A percentile compares a stretch with the other conserved stretches of the same genome.
phyloP scores from a whole-genome alignment of 2,113 vertebrate genomes.

The Neoarius graeffei region DNA sequence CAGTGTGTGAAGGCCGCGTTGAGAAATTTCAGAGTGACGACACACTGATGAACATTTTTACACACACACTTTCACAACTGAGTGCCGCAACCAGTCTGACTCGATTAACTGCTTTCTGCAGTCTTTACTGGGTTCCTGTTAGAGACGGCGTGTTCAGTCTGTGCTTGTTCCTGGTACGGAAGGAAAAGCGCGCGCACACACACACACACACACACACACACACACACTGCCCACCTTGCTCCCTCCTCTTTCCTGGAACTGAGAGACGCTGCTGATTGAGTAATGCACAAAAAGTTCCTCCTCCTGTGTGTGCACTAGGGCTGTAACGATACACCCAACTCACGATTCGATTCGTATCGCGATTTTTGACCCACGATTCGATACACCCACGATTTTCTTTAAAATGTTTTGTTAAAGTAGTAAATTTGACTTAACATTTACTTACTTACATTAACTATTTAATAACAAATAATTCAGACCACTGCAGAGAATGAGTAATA shows the following conservation, averaged over 20 bases:
- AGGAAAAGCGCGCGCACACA: neutral
- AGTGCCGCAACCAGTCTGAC: neutral
- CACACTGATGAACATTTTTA: neutral
- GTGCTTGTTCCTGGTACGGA: neutral
- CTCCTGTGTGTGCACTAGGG: too few species aligned
- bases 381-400: too few species aligned
- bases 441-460: too few species aligned
- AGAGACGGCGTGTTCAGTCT: fast-evolving
- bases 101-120: too few species aligned
- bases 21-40: neutral
- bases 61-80: neutral
- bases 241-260: neutral
- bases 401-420: too few species aligned
- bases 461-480: too few species aligned
- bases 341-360: too few species aligned
- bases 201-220: too few species aligned
- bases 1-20: neutral
- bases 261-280: neutral
- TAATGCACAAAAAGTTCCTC: neutral
- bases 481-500: too few species aligned
- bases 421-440: too few species aligned
- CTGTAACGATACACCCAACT: too few species aligned
- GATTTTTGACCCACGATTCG: too few species aligned
- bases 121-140: neutral
- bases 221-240: neutral